phyloP scores from a whole-genome alignment of 2,113 vertebrate genomes.

The Oreotrochilus melanogaster region DNA sequence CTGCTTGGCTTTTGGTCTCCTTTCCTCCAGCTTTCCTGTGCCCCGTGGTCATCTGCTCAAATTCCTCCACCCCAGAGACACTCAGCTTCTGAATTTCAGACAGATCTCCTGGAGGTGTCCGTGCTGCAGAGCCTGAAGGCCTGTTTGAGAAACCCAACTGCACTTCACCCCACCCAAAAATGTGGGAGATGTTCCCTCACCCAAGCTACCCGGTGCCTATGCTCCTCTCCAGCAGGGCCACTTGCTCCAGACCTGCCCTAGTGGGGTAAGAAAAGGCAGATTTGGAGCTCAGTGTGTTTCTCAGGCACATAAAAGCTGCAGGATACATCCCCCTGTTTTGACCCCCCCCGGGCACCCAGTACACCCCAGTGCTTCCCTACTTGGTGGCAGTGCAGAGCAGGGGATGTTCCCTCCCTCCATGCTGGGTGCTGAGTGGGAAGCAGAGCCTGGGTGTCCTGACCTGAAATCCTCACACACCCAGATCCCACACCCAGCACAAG shows the following conservation, averaged over 20 bases:
- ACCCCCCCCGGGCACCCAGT: neutral
- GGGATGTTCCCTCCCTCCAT: neutral
- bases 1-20: slow-evolving; percentile 69
- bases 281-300: neutral
- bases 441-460: neutral
- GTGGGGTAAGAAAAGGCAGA: neutral
- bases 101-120: neutral
- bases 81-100: slow-evolving; percentile 24
- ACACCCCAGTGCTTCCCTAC: fast-evolving
- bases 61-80: neutral
- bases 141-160: neutral
- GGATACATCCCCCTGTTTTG: neutral
- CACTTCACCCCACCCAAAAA: fast-evolving
- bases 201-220: fast-evolving
- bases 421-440: fast-evolving
- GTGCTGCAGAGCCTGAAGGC: neutral
- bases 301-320: neutral
- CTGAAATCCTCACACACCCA: fast-evolving
- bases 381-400: fast-evolving
- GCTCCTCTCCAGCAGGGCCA: neutral
- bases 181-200: fast-evolving
- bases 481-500: neutral
- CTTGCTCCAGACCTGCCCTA: fast-evolving
- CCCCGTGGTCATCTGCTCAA: neutral
- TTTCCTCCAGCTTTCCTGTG: slow-evolving; percentile 5